These are phyloP conservation scores for Plusia festucae DNA, from an alignment of 2,888 invertebrate genomes.

Conservation along the genomic window DNA sequence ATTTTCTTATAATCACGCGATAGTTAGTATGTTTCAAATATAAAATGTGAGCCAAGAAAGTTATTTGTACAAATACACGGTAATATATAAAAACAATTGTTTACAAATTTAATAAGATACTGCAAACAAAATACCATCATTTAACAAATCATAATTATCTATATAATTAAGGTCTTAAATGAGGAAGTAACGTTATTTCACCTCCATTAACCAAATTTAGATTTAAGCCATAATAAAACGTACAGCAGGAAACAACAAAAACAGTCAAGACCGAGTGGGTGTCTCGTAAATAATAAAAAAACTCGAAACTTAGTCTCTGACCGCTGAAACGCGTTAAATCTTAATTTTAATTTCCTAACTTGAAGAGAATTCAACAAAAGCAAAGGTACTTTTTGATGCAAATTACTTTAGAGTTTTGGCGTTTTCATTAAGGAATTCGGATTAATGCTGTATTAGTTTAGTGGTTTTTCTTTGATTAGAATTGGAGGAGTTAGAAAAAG, in stretches of 20 bases:
- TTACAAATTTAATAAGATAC: no score
- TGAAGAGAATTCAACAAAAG: constrained; percentile 63
- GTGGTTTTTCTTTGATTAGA: constrained; percentile 66
- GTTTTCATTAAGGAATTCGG: constrained; percentile 76
- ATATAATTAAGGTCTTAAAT: no score
- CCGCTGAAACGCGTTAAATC: constrained; percentile 75
- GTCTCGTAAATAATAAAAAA: constrained; percentile 61
- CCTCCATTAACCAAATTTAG: no score
- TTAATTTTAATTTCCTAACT: constrained; percentile 81
- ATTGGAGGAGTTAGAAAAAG: constrained; percentile 44
- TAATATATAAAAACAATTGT: no score
- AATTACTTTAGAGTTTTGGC: constrained; percentile 76
- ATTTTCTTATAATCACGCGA: no score
- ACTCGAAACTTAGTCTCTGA: constrained; percentile 63
- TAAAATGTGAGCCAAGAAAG: no score
- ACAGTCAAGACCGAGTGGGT: constrained; percentile 36
- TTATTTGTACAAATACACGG: no score
- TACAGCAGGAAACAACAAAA: constrained; percentile 42
- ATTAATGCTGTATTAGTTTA: constrained; percentile 68
- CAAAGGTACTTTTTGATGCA: constrained; percentile 75
- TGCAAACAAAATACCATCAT: no score
- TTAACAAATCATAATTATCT: no score
- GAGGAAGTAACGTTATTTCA: no score
- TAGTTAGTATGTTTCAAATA: no score
- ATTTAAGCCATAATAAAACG: constrained; percentile 43